phyloP scores from a whole-genome alignment of 1,140 invertebrate species.

The Drosophila teissieri region DNA sequence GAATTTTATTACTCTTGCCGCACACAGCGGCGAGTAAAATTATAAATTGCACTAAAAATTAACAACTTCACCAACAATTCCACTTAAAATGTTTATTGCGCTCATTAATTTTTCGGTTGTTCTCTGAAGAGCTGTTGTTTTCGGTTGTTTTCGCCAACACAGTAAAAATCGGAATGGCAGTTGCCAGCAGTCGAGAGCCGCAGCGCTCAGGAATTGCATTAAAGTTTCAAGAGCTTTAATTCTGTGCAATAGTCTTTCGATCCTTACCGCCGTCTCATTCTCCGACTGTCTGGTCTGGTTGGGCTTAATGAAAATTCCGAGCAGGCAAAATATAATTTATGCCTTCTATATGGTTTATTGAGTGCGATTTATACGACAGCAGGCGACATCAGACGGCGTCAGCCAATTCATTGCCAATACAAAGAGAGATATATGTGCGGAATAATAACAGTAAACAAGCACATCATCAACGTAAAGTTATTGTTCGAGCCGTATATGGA shows the following conservation, averaged over 20 bases:
- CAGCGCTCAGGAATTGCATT: slow-evolving; percentile 62
- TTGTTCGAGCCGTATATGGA: slow-evolving; percentile 30
- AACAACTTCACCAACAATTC: slow-evolving; percentile 82
- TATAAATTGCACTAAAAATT: slow-evolving; percentile 83
- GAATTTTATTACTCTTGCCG: slow-evolving; percentile 76
- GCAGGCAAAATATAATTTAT: slow-evolving; percentile 79
- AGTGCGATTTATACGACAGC: slow-evolving; percentile 80
- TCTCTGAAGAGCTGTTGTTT: slow-evolving; percentile 56
- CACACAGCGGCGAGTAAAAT: slow-evolving; percentile 49
- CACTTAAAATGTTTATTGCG: slow-evolving; percentile 83
- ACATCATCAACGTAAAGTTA: slow-evolving; percentile 44
- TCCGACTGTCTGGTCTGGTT: slow-evolving; percentile 30
- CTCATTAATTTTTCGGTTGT: slow-evolving; percentile 80
- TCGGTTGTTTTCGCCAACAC: slow-evolving; percentile 37
- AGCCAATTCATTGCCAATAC: slow-evolving; percentile 64
- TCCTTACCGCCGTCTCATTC: neutral
- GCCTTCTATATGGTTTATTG: slow-evolving; percentile 78
- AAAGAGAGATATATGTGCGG: slow-evolving; percentile 43
- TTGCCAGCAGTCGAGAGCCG: slow-evolving; percentile 16
- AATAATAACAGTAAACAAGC: slow-evolving; percentile 55
- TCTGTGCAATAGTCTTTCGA: slow-evolving; percentile 35
- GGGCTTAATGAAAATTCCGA: slow-evolving; percentile 70
- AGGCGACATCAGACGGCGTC: slow-evolving; percentile 52
- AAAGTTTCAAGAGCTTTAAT: slow-evolving; percentile 78
- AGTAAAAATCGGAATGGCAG: slow-evolving; percentile 51